These are phyloP conservation scores for Schlechtendalia chinensis DNA, from an alignment of 1,140 invertebrate genomes.

Conservation along the genomic window DNA sequence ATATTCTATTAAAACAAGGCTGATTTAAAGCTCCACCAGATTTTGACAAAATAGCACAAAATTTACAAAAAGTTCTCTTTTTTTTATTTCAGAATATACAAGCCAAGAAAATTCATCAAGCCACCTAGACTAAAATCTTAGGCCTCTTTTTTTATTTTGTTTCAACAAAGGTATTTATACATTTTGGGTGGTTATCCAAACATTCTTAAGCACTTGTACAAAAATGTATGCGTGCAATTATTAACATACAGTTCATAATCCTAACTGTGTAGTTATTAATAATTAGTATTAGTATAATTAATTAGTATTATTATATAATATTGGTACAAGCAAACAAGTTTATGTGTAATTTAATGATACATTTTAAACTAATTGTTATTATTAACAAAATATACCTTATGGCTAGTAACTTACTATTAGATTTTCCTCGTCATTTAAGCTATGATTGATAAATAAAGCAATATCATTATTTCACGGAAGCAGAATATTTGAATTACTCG, in stretches of 20 bases:
- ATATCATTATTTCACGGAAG: no score
- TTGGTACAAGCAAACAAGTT: neutral
- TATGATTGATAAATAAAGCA: no score
- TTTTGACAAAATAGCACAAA: neutral
- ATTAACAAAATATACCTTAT: no score
- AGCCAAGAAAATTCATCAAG: slow-evolving; percentile 31
- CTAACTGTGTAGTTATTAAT: neutral
- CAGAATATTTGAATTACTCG: no score
- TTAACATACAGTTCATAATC: slow-evolving; percentile 7
- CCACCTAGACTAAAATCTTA: slow-evolving; percentile 27
- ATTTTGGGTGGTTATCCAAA: neutral
- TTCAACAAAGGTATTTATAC: slow-evolving; percentile 8
- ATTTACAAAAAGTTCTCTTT: neutral
- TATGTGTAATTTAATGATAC: no score
- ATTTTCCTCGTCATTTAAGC: no score
- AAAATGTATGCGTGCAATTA: neutral
- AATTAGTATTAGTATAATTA: no score
- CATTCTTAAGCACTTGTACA: slow-evolving; percentile 19
- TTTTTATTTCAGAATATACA: slow-evolving; percentile 22
- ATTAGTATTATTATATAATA: slow-evolving; percentile 6
- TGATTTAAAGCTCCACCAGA: no score
- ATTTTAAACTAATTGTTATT: no score
- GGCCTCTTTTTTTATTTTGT: slow-evolving; percentile 32
- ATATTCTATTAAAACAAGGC: no score
- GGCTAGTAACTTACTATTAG: no score